These are phyloP conservation scores for Theocolax elegans DNA, from an alignment of 1,140 invertebrate genomes.

Conservation along the genomic window DNA sequence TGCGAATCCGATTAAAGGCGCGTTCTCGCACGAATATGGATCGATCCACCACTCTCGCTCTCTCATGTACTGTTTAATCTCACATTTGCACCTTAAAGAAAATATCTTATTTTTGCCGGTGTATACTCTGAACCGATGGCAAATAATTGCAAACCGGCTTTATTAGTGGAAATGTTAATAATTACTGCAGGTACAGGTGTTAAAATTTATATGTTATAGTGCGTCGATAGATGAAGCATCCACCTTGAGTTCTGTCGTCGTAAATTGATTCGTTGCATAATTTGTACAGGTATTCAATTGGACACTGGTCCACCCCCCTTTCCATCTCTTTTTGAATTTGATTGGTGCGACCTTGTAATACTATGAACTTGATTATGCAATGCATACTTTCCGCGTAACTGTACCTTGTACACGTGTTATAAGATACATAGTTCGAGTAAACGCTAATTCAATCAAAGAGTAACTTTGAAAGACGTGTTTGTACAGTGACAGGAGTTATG, in stretches of 20 bases:
- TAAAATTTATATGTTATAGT: neutral
- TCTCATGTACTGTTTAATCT: no score
- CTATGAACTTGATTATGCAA: no score
- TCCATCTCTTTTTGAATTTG: neutral
- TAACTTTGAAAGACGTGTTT: no score
- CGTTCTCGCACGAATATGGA: slow-evolving; percentile 5
- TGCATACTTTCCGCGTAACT: no score
- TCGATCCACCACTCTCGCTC: neutral
- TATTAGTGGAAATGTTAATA: neutral
- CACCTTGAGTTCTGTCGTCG: no score
- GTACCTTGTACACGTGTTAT: no score
- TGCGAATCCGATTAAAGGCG: slow-evolving; percentile 32
- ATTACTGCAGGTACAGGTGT: neutral
- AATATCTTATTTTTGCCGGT: slow-evolving; percentile 2
- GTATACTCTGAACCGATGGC: neutral
- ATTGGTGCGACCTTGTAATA: no score
- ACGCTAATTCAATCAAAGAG: no score
- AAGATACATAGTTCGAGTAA: no score
- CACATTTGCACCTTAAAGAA: neutral
- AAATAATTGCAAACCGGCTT: slow-evolving; percentile 1
- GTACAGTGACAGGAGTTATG: no score
- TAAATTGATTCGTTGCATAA: neutral
- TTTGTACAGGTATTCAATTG: neutral
- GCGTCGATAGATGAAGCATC: neutral
- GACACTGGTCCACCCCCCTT: no score